These are phyloP conservation scores for Ectemnius lituratus DNA, from an alignment of 2,888 invertebrate genomes.

Conservation along the genomic window DNA sequence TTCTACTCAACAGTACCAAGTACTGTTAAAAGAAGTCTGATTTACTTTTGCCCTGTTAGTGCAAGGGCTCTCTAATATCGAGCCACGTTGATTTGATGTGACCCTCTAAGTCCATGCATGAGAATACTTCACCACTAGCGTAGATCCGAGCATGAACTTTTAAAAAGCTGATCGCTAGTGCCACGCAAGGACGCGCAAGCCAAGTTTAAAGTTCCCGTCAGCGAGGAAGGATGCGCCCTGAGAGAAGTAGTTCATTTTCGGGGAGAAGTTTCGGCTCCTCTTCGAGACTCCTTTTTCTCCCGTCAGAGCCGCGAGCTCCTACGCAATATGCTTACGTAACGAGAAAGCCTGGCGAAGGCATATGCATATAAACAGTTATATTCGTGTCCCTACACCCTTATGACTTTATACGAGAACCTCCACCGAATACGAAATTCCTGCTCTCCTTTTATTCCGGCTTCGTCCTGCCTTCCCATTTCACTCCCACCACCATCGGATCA, in stretches of 20 bases:
- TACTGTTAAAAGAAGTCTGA: too few species aligned
- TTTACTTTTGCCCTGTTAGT: too few species aligned
- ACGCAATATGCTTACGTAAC: slow-evolving; percentile 65
- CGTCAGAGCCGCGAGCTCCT: slow-evolving; percentile 37
- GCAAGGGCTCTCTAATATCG: too few species aligned
- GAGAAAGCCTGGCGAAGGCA: slow-evolving; percentile 48
- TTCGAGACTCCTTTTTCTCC: slow-evolving; percentile 38
- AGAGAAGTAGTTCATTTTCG: slow-evolving; percentile 46
- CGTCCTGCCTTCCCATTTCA: not conserved
- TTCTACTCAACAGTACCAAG: too few species aligned
- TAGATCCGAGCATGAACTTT: slow-evolving; percentile 10
- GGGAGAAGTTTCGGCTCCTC: slow-evolving; percentile 34
- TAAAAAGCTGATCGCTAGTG: slow-evolving; percentile 23
- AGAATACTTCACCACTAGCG: too few species aligned
- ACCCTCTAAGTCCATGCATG: too few species aligned
- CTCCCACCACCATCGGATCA: slow-evolving; percentile 17
- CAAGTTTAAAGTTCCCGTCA: slow-evolving; percentile 25
- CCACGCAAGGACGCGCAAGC: slow-evolving; percentile 1
- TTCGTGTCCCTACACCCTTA: slow-evolving; percentile 67
- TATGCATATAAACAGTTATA: slow-evolving; percentile 72
- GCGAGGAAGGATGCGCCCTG: slow-evolving; percentile 3
- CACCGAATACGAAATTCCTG: slow-evolving; percentile 69
- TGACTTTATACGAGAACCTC: slow-evolving; percentile 70
- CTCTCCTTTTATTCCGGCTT: slow-evolving; percentile 28
- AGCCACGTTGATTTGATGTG: too few species aligned